Evolutionary conservation across 2,888 invertebrate genomes (phyloP).

Genomic region (Conus canariensis): DNA sequence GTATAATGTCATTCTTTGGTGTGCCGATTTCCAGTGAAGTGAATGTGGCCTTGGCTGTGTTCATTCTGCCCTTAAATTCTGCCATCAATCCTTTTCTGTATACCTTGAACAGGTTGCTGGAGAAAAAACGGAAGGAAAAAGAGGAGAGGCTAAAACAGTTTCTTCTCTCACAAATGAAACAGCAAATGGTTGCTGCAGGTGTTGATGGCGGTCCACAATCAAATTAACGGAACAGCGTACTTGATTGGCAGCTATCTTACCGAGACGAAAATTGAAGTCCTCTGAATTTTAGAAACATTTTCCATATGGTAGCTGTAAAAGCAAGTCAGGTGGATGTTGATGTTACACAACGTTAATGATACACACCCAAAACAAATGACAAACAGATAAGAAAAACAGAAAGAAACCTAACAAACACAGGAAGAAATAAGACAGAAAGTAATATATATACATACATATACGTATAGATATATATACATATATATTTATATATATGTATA

Average conservation of each 20-base stretch:
- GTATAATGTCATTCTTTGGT: neutral
- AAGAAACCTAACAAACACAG: no score
- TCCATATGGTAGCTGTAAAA: neutral
- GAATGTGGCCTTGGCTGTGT: slow-evolving; percentile 21
- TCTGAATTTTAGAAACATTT: neutral
- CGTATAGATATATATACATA: no score
- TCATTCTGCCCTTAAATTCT: neutral
- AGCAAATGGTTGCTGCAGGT: neutral
- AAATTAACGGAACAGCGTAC: neutral
- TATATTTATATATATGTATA: no score
- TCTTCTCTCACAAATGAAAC: neutral
- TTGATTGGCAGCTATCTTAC: neutral
- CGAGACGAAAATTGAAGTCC: neutral
- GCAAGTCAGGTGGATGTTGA: neutral
- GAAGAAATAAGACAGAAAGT: no score
- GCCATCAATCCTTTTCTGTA: slow-evolving; percentile 26
- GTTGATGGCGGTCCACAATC: neutral
- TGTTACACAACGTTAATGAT: no score
- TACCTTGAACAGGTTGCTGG: neutral
- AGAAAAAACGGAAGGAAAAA: neutral
- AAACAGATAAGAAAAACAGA: no score
- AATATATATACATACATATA: no score
- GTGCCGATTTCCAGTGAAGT: slow-evolving; percentile 1
- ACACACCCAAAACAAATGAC: no score
- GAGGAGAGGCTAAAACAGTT: neutral